phyloP scores from a whole-genome alignment of 2,888 invertebrate genomes.

The Itoplectis maculator region DNA sequence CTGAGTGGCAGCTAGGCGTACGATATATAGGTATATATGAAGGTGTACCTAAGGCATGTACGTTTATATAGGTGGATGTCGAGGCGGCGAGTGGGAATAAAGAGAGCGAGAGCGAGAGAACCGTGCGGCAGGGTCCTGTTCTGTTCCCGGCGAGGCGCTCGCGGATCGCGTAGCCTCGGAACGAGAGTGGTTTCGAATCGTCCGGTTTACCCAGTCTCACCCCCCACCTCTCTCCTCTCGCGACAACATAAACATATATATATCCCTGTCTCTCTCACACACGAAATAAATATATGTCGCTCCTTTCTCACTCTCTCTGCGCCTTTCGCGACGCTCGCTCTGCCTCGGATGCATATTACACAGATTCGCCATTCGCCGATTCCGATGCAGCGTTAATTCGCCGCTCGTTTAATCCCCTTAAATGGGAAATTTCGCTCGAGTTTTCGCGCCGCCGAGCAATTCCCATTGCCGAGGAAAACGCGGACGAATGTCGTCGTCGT shows the following conservation, averaged over 20 bases:
- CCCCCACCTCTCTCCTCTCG: neutral
- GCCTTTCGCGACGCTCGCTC: slow-evolving; percentile 25
- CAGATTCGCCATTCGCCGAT: neutral
- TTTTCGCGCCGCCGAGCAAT: no score
- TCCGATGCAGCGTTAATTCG: neutral
- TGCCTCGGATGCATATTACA: slow-evolving; percentile 7
- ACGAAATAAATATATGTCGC: no score
- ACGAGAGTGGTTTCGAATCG: slow-evolving; percentile 61
- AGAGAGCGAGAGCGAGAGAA: slow-evolving; percentile 56
- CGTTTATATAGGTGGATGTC: slow-evolving; percentile 4
- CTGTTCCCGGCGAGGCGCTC: no score
- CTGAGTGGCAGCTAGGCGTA: slow-evolving; percentile 5
- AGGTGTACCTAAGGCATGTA: no score
- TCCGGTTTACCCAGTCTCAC: slow-evolving; percentile 46
- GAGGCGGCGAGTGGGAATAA: no score
- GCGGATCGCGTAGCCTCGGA: slow-evolving; percentile 49
- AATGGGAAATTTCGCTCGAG: neutral
- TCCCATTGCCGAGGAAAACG: no score
- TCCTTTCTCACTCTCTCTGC: slow-evolving; percentile 21
- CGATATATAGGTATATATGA: slow-evolving; percentile 3
- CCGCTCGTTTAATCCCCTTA: neutral
- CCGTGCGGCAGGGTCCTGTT: slow-evolving; percentile 66
- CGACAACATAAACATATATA: no score
- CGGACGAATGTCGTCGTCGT: no score
- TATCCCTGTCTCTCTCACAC: no score